Evolutionary conservation across 2,113 vertebrate species (phyloP), one percentile per base, ranked within the genome.

Genomic region (cat (Felis catus)): DNA sequence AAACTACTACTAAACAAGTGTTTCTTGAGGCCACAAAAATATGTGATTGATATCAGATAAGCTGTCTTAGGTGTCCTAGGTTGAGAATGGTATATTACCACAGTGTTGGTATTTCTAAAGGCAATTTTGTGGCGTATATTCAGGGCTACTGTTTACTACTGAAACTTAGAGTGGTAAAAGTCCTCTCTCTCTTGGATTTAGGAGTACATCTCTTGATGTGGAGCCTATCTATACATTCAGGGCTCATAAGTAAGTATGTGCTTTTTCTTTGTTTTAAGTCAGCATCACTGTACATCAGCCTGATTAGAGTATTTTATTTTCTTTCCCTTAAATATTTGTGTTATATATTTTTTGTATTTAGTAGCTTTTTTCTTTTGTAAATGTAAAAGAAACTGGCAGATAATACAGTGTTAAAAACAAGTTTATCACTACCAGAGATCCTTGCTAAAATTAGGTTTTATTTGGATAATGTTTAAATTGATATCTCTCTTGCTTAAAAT

Each of bases 141-240:
- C 66, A 86, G 11, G 93, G 29, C 73, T 68, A n/a, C 39, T 76
- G 7, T 94, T 94, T 51, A 65, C 25, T 93, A 3, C 65, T 93
- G n/a, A 96, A 71, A 68, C 29, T 51, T 73, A 36, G 8, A 58
- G 9, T 96, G 5, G 3, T 86, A 71, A 87, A 31, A 53, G 4
- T 74, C 19, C 2, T 86, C 97, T 98, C 63, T 98, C 21, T 98
- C 65, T 97, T 98, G 95, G 55, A 5, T 97, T 97, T 98, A 99
- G 99, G 99, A 99, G 99, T 98, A 98, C 99, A 4, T 99, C 99
- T 96, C 99, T 99, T 97, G 99, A 99, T 80, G 99, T 99, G 97
- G 99, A 99, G 96, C 99, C 99, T 5, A 99, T 99, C 98, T 99
- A 99, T 98, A 99, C 99, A 1, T 99, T 99, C 99, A 99, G 99